Evolutionary conservation across 2,113 vertebrate species (phyloP).

Genomic region (Typhlomys cinereus): DNA sequence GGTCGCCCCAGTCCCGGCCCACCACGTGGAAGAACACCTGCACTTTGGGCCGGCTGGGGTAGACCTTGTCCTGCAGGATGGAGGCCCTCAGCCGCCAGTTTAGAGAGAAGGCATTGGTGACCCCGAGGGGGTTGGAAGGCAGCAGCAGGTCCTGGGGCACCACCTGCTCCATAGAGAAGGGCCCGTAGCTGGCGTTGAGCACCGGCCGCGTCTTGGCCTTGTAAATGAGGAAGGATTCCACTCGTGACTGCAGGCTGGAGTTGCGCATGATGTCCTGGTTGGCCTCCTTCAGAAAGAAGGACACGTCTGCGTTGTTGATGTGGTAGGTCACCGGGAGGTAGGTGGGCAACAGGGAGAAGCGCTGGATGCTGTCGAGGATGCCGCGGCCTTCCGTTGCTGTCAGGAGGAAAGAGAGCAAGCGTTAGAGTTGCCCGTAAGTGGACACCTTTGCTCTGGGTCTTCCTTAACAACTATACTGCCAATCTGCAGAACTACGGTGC

Average conservation of each 20-base stretch:
- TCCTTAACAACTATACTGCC: too few species aligned
- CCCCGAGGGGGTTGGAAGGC: constrained; percentile 82
- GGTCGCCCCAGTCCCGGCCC: constrained; percentile 95
- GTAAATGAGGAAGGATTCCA: constrained; percentile 92
- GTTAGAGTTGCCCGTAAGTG: too few species aligned
- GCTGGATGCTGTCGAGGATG: constrained; percentile 86
- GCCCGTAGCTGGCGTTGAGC: constrained; percentile 93
- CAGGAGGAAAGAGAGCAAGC: constrained; percentile 44
- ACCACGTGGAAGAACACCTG: constrained; percentile 93
- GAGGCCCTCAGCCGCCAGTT: constrained; percentile 94
- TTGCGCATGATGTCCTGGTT: constrained; percentile 93
- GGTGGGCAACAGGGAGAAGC: constrained; percentile 90
- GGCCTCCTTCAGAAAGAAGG: constrained; percentile 94
- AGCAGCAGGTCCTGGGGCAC: constrained; percentile 91
- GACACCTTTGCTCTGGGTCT: too few species aligned
- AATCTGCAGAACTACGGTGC: too few species aligned
- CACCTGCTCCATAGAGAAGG: constrained; percentile 88
- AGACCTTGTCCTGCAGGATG: constrained; percentile 90
- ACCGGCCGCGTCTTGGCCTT: constrained; percentile 88
- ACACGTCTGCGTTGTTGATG: constrained; percentile 87
- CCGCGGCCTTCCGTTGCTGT: constrained; percentile 90
- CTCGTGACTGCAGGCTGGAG: constrained; percentile 91
- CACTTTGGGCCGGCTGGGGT: constrained; percentile 89
- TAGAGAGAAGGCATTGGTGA: constrained; percentile 86
- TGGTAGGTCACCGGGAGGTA: constrained; percentile 95